phyloP scores from a whole-genome alignment of 2,888 invertebrate genomes.

The Torymus auratus region DNA sequence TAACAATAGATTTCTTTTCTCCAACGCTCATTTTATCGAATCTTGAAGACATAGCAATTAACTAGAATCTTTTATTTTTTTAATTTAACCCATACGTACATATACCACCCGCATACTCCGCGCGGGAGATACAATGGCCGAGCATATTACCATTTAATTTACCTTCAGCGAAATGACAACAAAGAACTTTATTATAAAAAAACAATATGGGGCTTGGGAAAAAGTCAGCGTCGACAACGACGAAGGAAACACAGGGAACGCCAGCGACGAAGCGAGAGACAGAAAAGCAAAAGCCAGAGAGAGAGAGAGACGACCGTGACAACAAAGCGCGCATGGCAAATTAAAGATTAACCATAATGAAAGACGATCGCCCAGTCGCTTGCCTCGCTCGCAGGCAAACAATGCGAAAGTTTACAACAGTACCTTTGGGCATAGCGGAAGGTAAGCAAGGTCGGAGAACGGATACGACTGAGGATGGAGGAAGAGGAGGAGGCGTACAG shows the following conservation, averaged over 20 bases:
- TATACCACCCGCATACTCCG: no score
- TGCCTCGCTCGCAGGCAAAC: constrained; percentile 10
- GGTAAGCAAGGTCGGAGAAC: constrained; percentile 19
- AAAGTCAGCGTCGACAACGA: no score
- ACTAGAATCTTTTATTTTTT: no score
- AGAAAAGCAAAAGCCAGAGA: background rate
- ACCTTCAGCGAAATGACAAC: constrained; percentile 15
- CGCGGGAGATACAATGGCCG: background rate
- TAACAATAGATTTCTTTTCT: no score
- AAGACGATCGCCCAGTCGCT: constrained; percentile 38
- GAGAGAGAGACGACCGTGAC: background rate
- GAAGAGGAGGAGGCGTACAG: background rate
- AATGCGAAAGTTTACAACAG: constrained; percentile 53
- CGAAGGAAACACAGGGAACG: background rate
- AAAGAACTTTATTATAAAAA: constrained; percentile 26
- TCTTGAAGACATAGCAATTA: no score
- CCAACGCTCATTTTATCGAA: no score
- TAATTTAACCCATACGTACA: no score
- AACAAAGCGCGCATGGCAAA: constrained; percentile 39
- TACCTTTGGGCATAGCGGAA: constrained; percentile 51
- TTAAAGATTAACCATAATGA: constrained; percentile 55
- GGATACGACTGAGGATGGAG: constrained; percentile 1
- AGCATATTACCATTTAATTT: constrained; percentile 19
- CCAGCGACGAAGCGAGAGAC: background rate
- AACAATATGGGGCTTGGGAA: background rate